phyloP scores from a whole-genome alignment of 2,888 invertebrate genomes.

The Clistopyga incitator region DNA sequence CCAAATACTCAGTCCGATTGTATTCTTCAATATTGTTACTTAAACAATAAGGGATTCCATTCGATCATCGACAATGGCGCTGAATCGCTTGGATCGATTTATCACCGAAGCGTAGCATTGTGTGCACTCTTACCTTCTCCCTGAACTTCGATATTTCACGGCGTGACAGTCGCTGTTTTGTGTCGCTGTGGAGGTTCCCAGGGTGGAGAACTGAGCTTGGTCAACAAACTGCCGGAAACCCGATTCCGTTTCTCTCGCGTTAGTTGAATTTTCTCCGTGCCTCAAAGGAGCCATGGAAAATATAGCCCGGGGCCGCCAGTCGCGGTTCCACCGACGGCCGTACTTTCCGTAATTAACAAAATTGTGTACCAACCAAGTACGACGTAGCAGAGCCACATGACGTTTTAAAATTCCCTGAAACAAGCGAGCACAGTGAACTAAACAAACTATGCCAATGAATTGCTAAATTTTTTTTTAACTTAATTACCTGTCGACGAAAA shows the following conservation, averaged over 20 bases:
- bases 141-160: neutral
- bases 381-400: neutral
- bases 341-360: slow-evolving; percentile 21
- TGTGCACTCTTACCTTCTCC: neutral
- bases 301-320: slow-evolving; percentile 1
- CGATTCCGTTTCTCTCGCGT: neutral
- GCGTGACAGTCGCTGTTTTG: neutral
- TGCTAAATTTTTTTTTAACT: neutral
- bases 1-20: neutral
- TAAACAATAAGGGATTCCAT: neutral
- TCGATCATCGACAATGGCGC: neutral
- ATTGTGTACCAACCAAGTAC: slow-evolving; percentile 1
- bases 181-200: neutral
- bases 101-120: neutral
- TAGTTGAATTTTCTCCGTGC: slow-evolving; percentile 10
- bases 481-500: neutral
- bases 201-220: neutral
- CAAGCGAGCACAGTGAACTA: neutral
- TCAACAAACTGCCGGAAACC: neutral
- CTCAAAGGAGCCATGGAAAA: slow-evolving; percentile 29
- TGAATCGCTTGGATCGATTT: neutral
- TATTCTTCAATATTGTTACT: neutral
- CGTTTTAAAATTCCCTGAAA: neutral
- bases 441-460: neutral
- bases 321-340: neutral